Evolutionary conservation across 2,888 invertebrate species (phyloP).

Genomic region (Papilio gigon): DNA sequence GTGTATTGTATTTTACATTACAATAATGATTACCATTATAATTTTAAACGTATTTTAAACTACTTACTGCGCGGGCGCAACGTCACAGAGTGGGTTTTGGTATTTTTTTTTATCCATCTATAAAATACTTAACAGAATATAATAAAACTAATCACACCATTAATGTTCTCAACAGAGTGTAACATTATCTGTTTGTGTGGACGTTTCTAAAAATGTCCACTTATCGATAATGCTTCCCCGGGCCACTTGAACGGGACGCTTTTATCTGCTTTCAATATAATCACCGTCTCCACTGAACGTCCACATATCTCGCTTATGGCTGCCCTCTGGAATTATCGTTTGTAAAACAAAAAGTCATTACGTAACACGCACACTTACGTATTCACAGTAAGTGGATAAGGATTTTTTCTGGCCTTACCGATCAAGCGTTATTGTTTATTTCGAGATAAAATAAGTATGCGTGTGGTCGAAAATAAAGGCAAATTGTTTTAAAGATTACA

Average conservation of each 20-base stretch:
- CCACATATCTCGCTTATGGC: constrained; percentile 22
- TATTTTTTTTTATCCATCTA: background rate
- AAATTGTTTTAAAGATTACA: constrained; percentile 11
- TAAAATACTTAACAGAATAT: background rate
- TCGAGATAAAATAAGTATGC: background rate
- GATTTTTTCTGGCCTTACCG: constrained; percentile 3
- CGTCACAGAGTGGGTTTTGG: too few species aligned
- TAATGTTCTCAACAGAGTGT: constrained; percentile 34
- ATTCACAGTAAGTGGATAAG: constrained; percentile 16
- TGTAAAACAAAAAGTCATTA: constrained; percentile 28
- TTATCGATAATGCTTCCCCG: constrained; percentile 44
- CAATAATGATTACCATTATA: too few species aligned
- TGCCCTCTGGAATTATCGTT: constrained; percentile 18
- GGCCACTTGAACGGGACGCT: constrained; percentile 43
- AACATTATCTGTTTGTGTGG: constrained; percentile 40
- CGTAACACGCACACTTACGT: constrained; percentile 11
- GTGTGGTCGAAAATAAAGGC: constrained; percentile 17
- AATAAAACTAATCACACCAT: constrained; percentile 10
- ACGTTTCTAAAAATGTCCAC: constrained; percentile 42
- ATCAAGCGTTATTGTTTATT: constrained; percentile 4
- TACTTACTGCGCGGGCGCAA: too few species aligned
- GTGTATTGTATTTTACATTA: too few species aligned
- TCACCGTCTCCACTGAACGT: constrained; percentile 38
- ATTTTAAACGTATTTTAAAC: too few species aligned
- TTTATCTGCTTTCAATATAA: constrained; percentile 47